Evolutionary conservation across 1,140 invertebrate genomes (phyloP), one percentile per base, ranked within the genome.

Genomic region (Drosophila obscura): DNA sequence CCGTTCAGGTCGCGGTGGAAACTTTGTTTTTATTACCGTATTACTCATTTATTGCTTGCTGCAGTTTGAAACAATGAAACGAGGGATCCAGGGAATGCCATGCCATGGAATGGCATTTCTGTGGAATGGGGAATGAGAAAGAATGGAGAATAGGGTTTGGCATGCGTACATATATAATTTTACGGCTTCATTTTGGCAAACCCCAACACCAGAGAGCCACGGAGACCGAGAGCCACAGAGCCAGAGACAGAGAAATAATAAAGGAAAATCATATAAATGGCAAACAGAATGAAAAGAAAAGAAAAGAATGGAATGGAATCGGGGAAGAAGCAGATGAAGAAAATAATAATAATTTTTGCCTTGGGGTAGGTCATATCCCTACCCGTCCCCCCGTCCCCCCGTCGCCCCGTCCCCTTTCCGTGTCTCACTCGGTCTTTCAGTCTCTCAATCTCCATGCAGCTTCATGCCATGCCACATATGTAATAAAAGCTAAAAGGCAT

Each of bases 281-380:
- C 16, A 31, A 62, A 63, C 46, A 48, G 49, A 55, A 60, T 63
- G 67, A 48, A 52, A 53, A 68, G 15, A 60, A 39, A 53, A 13
- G 35, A 39, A 48, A 24, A 72, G n/a, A 48, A 62, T 56, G 44
- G 31, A 39, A 60, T 19, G 19, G 28, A 31, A 31, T 7, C 7
- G 65, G 48, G 60, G 58, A 58, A 48, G 50, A 59, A 67, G 45
- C 58, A 46, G 45, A 76, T 48, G 61, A 60, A 63, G 61, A 69
- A 55, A 85, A 84, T 78, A 84, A 84, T 84, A 84, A 84, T 85
- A 84, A 73, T 80, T 85, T 85, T 85, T 73, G 81, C 81, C 81
- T 84, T 84, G 77, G 81, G 81, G 80, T 84, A 84, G 81, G 81
- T 84, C 81, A 84, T 77, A 68, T 67, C 77, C 74, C 77, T 62